These are phyloP conservation scores for Alligator sinensis DNA, from an alignment of 2,113 vertebrate genomes.

Conservation along the genomic window DNA sequence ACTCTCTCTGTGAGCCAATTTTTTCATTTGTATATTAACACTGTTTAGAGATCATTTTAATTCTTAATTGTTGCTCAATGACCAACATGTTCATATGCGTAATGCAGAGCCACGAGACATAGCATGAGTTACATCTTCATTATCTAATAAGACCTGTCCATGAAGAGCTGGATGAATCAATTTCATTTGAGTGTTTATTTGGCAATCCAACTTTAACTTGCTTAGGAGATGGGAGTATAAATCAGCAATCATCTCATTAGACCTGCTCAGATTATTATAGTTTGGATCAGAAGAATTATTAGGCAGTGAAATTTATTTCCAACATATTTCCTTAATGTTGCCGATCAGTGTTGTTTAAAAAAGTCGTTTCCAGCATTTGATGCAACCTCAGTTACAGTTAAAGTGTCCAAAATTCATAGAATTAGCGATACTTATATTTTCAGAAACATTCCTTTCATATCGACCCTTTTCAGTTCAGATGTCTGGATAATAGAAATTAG, in stretches of 20 bases:
- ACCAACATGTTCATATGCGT: neutral
- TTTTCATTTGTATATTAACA: conserved; percentile 28
- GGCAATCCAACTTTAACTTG: conserved; percentile 17
- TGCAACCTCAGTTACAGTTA: conserved; percentile 12
- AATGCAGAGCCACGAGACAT: neutral
- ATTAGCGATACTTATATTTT: neutral
- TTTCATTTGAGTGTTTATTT: conserved; percentile 12
- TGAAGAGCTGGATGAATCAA: neutral
- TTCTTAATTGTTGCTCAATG: neutral
- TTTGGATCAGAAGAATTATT: conserved; percentile 19
- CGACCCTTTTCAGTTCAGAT: neutral
- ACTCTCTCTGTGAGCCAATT: conserved; percentile 36
- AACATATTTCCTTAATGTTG: neutral
- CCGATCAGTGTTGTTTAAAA: neutral
- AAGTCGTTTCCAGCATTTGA: neutral
- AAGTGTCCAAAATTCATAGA: neutral
- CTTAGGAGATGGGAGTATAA: conserved; percentile 47
- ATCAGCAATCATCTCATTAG: conserved; percentile 33
- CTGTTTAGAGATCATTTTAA: conserved; percentile 1
- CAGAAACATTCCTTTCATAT: neutral
- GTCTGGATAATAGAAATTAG: neutral
- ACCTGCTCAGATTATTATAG: conserved; percentile 39
- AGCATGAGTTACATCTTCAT: neutral
- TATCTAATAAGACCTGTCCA: neutral
- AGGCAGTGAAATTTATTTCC: conserved; percentile 5